A percentile compares a stretch with the other conserved stretches of the same genome.
These are phyloP conservation scores for Cerastis rubricosa DNA, from an alignment of 2,888 invertebrate species.

Conservation along the genomic window DNA sequence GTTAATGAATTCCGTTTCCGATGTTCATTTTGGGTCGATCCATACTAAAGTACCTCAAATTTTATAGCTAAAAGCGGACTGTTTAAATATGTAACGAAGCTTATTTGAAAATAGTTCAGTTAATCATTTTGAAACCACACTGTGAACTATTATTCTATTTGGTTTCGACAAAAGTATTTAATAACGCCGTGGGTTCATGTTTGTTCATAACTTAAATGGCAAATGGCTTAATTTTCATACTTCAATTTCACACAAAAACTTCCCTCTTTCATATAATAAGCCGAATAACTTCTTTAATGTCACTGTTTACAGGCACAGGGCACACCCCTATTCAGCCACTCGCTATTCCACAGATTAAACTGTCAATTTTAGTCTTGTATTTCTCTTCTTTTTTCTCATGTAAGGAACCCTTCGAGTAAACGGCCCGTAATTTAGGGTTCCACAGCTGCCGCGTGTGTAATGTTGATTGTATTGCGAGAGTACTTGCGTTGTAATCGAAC, in stretches of 20 bases:
- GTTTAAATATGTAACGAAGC: conserved; percentile 56
- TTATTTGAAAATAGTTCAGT: conserved; percentile 49
- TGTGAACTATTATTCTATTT: conserved; percentile 9
- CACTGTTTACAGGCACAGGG: conserved; percentile 53
- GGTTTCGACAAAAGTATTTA: conserved; percentile 10
- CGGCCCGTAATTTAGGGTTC: conserved; percentile 87
- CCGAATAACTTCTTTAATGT: conserved; percentile 62
- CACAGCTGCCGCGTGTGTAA: conserved; percentile 88
- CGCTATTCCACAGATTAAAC: conserved; percentile 85
- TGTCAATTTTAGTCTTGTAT: conserved; percentile 84
- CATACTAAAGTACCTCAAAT: conserved; percentile 54
- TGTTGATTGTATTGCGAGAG: conserved; percentile 88
- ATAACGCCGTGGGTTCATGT: neutral
- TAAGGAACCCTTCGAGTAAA: conserved; percentile 84
- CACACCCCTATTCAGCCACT: conserved; percentile 71
- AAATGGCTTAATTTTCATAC: conserved; percentile 6
- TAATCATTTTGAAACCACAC: conserved; percentile 20
- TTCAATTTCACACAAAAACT: neutral
- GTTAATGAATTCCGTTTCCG: conserved; percentile 68
- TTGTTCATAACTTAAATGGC: neutral
- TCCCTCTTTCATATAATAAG: conserved; percentile 29
- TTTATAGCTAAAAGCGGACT: conserved; percentile 40
- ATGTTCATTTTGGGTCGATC: conserved; percentile 66
- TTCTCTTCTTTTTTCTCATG: conserved; percentile 74
- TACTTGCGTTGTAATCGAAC: conserved; percentile 79